Evolutionary conservation across 92 coral and sea anemone species (phyloP).

Genomic region (Porites evermanni): DNA sequence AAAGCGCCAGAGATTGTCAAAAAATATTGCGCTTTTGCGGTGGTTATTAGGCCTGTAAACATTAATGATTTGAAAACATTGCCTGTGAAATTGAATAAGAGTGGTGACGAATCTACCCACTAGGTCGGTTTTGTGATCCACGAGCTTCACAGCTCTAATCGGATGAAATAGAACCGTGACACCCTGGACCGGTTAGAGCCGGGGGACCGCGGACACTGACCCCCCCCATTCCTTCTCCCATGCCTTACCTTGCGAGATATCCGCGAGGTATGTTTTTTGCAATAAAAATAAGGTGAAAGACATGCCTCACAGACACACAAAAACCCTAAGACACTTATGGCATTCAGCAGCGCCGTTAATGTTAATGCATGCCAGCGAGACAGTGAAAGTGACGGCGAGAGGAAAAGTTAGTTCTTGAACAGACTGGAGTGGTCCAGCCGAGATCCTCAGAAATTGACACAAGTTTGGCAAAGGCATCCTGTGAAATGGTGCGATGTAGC

Average conservation of each 20-base stretch:
- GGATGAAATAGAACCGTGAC: conserved; percentile 8
- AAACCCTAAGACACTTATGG: not conserved
- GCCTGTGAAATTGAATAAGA: not conserved
- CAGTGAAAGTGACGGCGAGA: too few species aligned
- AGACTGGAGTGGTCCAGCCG: too few species aligned
- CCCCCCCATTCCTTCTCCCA: conserved; percentile 35
- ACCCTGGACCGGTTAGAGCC: conserved; percentile 3
- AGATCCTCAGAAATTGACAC: too few species aligned
- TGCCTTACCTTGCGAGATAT: not conserved
- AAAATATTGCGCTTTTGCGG: not conserved
- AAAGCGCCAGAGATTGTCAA: not conserved
- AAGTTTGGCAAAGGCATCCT: too few species aligned
- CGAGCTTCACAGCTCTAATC: not conserved
- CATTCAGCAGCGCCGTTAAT: too few species aligned
- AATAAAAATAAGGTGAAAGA: not conserved
- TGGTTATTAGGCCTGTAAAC: conserved; percentile 26
- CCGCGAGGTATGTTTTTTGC: conserved; percentile 10
- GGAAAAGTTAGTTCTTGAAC: too few species aligned
- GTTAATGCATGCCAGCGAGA: not conserved
- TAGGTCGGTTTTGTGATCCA: not conserved
- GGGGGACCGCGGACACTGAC: conserved; percentile 22
- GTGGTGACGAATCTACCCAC: conserved; percentile 7
- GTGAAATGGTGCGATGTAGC: too few species aligned
- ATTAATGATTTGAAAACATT: not conserved
- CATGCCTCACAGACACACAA: not conserved